These are phyloP conservation scores for Haliclona indistincta DNA, from an alignment of 37 sponge, comb jelly and placozoan genomes.

Conservation along the genomic window DNA sequence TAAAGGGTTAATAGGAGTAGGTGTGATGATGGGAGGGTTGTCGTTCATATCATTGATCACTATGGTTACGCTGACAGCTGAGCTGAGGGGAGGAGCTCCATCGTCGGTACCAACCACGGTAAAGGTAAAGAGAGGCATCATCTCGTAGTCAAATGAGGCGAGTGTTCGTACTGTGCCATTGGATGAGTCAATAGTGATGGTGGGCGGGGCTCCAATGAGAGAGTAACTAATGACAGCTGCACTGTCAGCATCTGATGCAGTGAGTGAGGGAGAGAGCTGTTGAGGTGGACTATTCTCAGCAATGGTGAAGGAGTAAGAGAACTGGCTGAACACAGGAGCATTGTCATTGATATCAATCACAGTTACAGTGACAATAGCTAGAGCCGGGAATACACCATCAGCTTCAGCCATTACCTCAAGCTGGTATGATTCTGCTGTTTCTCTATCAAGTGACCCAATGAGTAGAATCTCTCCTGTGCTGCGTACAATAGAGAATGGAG, in stretches of 20 bases:
- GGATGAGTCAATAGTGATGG: slow-evolving; percentile 14
- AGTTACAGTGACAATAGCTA: slow-evolving; percentile 24
- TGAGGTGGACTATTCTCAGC: slow-evolving; percentile 37
- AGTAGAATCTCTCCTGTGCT: slow-evolving; percentile 34
- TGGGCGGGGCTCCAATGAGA: not conserved
- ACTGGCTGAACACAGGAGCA: slow-evolving; percentile 54
- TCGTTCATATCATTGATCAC: slow-evolving; percentile 53
- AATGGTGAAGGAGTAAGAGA: slow-evolving; percentile 20
- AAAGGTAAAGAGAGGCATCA: not conserved
- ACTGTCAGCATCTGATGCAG: slow-evolving; percentile 41
- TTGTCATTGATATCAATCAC: slow-evolving; percentile 83
- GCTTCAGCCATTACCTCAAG: slow-evolving; percentile 3
- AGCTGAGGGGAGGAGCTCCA: slow-evolving; percentile 44
- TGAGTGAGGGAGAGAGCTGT: not conserved
- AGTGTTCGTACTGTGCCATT: slow-evolving; percentile 39
- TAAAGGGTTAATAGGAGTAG: not conserved
- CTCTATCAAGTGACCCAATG: slow-evolving; percentile 34
- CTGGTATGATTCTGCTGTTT: slow-evolving; percentile 11
- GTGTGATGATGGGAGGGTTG: slow-evolving; percentile 19
- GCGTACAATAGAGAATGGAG: slow-evolving; percentile 10
- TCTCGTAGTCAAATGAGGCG: slow-evolving; percentile 31
- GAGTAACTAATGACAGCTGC: slow-evolving; percentile 4
- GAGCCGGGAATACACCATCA: not conserved
- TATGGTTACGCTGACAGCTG: slow-evolving; percentile 35
- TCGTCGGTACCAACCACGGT: slow-evolving; percentile 59